Conservation (phyloP, 2,888 invertebrate genomes). For the Melangyna quadrimaculata region DNA sequence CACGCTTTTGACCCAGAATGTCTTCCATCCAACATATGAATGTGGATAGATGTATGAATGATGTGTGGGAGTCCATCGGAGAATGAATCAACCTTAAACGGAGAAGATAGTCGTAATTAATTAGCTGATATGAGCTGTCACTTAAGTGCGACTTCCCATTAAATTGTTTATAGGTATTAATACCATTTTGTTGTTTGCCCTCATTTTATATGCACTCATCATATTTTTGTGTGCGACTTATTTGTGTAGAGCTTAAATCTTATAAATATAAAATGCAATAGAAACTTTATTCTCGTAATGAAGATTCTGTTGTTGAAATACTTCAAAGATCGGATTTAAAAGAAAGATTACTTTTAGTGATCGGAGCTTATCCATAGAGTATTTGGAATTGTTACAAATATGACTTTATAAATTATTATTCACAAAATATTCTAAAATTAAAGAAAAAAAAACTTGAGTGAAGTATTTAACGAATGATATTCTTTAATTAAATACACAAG, state of each 20-base stretch:
- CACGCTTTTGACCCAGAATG: background rate
- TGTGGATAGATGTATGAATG: background rate
- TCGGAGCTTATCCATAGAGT: no score
- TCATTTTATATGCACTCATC: background rate
- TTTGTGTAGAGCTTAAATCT: background rate
- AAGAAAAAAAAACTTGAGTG: no score
- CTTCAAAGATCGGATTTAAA: no score
- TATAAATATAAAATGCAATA: background rate
- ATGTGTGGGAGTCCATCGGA: background rate
- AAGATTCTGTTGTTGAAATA: background rate
- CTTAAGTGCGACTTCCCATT: conserved; percentile 17
- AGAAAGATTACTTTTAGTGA: no score
- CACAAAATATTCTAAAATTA: no score
- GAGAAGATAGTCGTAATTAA: background rate
- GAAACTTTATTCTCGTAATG: background rate
- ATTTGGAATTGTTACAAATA: no score
- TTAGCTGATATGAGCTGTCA: conserved; percentile 24
- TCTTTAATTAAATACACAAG: no score
- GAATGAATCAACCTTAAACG: background rate
- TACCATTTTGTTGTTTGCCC: background rate
- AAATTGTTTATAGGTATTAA: background rate
- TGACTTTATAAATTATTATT: no score
- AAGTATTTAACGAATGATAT: no score
- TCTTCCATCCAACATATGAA: background rate
- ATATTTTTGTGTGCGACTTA: background rate